Percentiles rank a stretch among this genome's conserved stretches.
Conservation (phyloP, 2,113 vertebrate species). For the Alligator sinensis region DNA sequence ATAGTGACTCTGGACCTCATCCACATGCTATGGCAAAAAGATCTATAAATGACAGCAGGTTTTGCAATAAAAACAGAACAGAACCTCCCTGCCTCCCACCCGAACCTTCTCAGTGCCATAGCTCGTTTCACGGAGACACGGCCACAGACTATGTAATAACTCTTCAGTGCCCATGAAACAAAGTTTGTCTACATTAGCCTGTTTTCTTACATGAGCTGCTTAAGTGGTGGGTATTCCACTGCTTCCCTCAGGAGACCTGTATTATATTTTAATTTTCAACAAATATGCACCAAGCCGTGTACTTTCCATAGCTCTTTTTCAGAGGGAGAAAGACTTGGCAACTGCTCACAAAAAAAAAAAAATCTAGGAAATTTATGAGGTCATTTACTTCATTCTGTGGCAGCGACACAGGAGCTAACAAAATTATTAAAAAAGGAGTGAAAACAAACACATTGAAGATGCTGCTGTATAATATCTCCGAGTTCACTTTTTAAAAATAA, state of each 20-base stretch:
- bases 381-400: not conserved
- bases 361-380: too few relatives aligned
- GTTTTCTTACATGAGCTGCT: not conserved
- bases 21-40: not conserved
- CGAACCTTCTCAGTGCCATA: not conserved
- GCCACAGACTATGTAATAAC: too few relatives aligned
- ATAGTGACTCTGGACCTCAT: not conserved
- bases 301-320: not conserved
- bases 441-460: rapidly evolving
- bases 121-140: not conserved
- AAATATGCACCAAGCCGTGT: too few relatives aligned
- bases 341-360: not conserved
- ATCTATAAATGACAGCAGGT: not conserved
- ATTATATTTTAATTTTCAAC: not conserved
- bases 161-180: too few relatives aligned
- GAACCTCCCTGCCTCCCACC: too few relatives aligned
- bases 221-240: not conserved
- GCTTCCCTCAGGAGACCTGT: not conserved
- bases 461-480: rapidly evolving
- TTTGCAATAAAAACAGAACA: not conserved
- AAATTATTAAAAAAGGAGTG: rapidly evolving
- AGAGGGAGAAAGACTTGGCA: not conserved
- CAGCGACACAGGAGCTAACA: rapidly evolving
- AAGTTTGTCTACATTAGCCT: not conserved
- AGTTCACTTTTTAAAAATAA: too few relatives aligned